phyloP scores from a whole-genome alignment of 2,888 invertebrate species.

The Amiota mariae region DNA sequence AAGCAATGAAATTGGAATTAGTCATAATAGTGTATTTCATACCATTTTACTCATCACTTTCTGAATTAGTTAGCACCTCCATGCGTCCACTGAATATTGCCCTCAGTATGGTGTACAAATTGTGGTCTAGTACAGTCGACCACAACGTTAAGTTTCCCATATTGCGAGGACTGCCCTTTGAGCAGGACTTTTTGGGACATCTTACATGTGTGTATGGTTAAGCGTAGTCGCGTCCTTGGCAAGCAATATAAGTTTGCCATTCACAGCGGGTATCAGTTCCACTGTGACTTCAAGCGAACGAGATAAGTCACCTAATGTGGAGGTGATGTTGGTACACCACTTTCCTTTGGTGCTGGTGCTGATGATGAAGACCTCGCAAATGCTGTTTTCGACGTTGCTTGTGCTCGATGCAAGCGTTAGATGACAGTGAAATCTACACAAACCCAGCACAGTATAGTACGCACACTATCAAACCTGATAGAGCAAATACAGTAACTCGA shows the following conservation, averaged over 20 bases:
- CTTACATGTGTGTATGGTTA: slow-evolving; percentile 76
- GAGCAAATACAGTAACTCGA: no score
- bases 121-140: slow-evolving; percentile 95
- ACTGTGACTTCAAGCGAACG: slow-evolving; percentile 44
- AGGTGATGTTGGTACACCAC: slow-evolving; percentile 36
- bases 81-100: slow-evolving; percentile 99
- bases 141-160: slow-evolving; percentile 98
- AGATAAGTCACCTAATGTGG: slow-evolving; percentile 44
- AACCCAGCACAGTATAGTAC: background rate
- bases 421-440: slow-evolving; percentile 33
- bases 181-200: slow-evolving; percentile 82
- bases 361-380: slow-evolving; percentile 62
- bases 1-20: slow-evolving; percentile 43
- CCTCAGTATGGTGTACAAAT: slow-evolving; percentile 97
- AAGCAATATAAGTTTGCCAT: slow-evolving; percentile 60
- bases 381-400: slow-evolving; percentile 66
- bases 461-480: no score
- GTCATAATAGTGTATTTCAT: slow-evolving; percentile 7
- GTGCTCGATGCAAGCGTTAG: slow-evolving; percentile 55
- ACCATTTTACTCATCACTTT: slow-evolving; percentile 78
- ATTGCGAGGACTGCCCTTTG: slow-evolving; percentile 92
- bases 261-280: slow-evolving; percentile 39
- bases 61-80: slow-evolving; percentile 97
- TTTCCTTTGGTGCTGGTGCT: slow-evolving; percentile 38
- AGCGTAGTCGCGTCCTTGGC: slow-evolving; percentile 46